phyloP scores from a whole-genome alignment of 2,797 vertebrate species.

The Cossypha dichroa region DNA sequence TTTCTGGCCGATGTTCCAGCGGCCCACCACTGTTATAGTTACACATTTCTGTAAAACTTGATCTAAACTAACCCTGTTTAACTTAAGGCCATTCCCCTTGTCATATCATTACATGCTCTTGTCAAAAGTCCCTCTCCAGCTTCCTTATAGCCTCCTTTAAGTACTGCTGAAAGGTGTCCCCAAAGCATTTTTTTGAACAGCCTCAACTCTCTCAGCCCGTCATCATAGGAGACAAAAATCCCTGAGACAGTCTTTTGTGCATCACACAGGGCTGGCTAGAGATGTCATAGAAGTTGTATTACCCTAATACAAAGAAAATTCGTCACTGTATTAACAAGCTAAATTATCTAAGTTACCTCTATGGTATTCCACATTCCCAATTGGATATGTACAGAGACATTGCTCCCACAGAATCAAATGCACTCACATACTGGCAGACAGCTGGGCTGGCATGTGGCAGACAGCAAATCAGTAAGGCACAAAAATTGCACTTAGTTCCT shows the following conservation, averaged over 20 bases:
- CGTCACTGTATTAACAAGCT: background rate
- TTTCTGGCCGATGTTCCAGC: background rate
- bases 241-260: background rate
- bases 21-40: too few species aligned
- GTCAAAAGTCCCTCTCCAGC: background rate
- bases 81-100: background rate
- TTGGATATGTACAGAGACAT: too few species aligned
- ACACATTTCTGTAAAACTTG: background rate
- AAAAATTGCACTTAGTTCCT: background rate
- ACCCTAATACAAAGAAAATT: background rate
- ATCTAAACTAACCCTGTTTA: background rate
- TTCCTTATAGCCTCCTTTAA: background rate
- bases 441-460: background rate
- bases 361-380: background rate
- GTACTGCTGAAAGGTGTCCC: background rate
- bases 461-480: background rate
- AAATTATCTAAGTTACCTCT: background rate
- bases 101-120: too few species aligned
- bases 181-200: background rate
- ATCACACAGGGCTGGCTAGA: background rate
- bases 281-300: background rate
- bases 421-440: background rate
- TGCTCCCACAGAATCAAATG: background rate
- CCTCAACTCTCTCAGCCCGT: too few species aligned
- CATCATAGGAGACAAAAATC: background rate